phyloP scores from a whole-genome alignment of 92 coral and sea anemone species.

The Bergia puertoricense region DNA sequence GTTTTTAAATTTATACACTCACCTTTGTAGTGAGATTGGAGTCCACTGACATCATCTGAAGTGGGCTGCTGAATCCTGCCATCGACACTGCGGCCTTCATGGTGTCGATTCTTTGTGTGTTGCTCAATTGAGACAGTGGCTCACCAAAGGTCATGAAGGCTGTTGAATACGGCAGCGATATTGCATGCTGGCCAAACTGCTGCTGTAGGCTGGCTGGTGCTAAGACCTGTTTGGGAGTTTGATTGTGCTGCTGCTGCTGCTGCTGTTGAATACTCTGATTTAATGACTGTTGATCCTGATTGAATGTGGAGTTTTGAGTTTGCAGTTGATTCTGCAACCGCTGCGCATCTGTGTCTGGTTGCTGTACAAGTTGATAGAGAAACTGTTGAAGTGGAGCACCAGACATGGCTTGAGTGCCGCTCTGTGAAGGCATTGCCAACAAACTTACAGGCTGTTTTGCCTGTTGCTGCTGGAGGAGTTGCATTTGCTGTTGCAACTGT shows the following conservation, averaged over 20 bases:
- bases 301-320: conserved; percentile 43
- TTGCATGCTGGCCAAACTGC: conserved; percentile 65
- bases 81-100: conserved; percentile 61
- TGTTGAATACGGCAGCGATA: conserved; percentile 72
- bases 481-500: conserved; percentile 52
- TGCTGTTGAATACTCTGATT: conserved; percentile 39
- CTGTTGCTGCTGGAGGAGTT: conserved; percentile 59
- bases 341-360: conserved; percentile 59
- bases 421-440: conserved; percentile 64
- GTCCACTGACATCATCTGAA: conserved; percentile 73
- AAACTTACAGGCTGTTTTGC: conserved; percentile 57
- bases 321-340: conserved; percentile 38
- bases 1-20: neutral
- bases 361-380: conserved; percentile 65
- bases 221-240: conserved; percentile 48
- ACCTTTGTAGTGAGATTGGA: conserved; percentile 46
- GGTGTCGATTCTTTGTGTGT: conserved; percentile 58
- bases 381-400: conserved; percentile 53
- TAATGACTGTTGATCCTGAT: conserved; percentile 45
- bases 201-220: conserved; percentile 57
- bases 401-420: conserved; percentile 25
- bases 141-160: conserved; percentile 71
- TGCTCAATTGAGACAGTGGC: conserved; percentile 59
- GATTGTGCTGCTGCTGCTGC: conserved; percentile 42
- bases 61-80: conserved; percentile 40